phyloP scores from a whole-genome alignment of 2,888 invertebrate genomes.

The Drosophila cracens region DNA sequence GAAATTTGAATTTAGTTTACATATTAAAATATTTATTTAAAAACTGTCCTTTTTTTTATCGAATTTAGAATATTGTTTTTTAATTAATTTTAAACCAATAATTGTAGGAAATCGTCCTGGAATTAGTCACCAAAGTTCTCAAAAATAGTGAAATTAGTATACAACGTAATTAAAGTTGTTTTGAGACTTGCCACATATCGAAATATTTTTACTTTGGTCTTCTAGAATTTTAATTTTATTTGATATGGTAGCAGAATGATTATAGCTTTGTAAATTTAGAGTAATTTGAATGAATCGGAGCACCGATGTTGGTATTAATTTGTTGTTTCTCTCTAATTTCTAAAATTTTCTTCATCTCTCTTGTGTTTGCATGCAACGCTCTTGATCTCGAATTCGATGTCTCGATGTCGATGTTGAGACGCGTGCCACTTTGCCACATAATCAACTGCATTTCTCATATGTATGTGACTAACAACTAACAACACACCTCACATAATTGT shows the following conservation, averaged over 20 bases:
- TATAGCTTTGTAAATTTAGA: not conserved
- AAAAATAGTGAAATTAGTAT: not conserved
- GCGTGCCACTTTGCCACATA: conserved; percentile 54
- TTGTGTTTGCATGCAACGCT: conserved; percentile 74
- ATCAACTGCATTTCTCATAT: conserved; percentile 51
- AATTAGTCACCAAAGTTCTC: not conserved
- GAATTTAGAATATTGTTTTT: not conserved
- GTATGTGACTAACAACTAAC: conserved; percentile 27
- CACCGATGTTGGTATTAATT: conserved; percentile 27
- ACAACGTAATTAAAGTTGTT: not conserved
- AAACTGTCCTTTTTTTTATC: not conserved
- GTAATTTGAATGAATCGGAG: conserved; percentile 19
- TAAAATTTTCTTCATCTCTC: conserved; percentile 56
- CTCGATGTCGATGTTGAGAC: conserved; percentile 41
- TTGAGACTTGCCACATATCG: not conserved
- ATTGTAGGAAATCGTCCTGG: not conserved
- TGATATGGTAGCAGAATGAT: not conserved
- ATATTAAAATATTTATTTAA: not conserved
- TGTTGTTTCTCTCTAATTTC: conserved; percentile 43
- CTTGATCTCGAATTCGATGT: conserved; percentile 31
- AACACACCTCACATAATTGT: conserved; percentile 1
- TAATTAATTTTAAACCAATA: not conserved
- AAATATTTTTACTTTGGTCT: not conserved
- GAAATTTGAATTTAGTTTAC: not conserved
- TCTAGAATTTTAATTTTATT: not conserved